phyloP scores from a whole-genome alignment of 2,113 vertebrate species.

The Brachyhypopomus occidentalis region DNA sequence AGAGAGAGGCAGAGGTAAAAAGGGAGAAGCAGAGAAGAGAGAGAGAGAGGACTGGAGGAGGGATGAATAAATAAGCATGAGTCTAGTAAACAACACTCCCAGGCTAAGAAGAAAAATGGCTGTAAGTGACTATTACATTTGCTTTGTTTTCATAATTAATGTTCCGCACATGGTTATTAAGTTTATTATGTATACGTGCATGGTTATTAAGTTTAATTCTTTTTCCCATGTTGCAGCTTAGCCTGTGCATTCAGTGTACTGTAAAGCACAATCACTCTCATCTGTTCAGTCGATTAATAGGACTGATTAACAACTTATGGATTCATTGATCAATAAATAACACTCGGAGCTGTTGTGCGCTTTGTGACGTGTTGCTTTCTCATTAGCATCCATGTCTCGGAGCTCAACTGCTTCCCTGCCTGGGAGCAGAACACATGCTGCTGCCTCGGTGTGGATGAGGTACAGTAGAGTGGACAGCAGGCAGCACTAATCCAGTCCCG shows the following conservation, averaged over 20 bases:
- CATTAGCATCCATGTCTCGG: not conserved
- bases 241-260: too few relatives aligned
- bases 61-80: constrained; percentile 50
- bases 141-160: constrained; percentile 50
- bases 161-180: constrained; percentile 30
- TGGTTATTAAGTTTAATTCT: constrained; percentile 24
- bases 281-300: constrained; percentile 22
- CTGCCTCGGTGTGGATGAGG: constrained; percentile 51
- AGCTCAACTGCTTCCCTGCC: not conserved
- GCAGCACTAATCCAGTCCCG: constrained; percentile 73
- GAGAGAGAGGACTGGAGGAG: constrained; percentile 33
- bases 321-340: constrained; percentile 26
- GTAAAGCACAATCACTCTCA: not conserved
- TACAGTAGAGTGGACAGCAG: constrained; percentile 64
- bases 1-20: too few relatives aligned
- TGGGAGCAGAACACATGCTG: not conserved
- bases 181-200: constrained; percentile 25
- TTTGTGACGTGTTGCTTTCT: not conserved
- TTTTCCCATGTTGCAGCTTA: not conserved
- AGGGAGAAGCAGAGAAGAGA: not conserved
- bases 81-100: constrained; percentile 39
- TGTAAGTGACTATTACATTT: constrained; percentile 47
- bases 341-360: not conserved
- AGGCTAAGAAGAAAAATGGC: constrained; percentile 42
- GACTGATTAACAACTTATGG: constrained; percentile 19